phyloP scores from a whole-genome alignment of 2,888 invertebrate genomes.

The Pomacea canaliculata region DNA sequence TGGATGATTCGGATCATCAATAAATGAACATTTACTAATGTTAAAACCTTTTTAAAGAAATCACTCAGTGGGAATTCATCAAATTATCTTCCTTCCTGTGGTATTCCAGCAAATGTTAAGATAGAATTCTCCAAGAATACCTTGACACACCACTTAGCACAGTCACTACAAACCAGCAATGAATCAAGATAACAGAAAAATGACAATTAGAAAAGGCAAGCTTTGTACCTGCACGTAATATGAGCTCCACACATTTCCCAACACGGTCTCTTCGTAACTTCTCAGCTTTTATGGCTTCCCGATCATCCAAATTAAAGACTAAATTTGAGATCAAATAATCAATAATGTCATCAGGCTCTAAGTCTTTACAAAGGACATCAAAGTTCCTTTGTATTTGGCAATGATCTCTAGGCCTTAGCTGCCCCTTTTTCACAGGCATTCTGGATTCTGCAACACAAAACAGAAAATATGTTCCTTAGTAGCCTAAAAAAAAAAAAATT shows the following conservation, averaged over 20 bases:
- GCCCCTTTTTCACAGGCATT: constrained; percentile 21
- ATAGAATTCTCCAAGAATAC: too few species aligned
- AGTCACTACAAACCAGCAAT: too few species aligned
- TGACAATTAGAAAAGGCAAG: too few species aligned
- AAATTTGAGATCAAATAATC: background rate
- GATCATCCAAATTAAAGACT: constrained; percentile 2
- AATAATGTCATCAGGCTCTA: constrained; percentile 13
- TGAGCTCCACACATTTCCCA: background rate
- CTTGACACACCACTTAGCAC: too few species aligned
- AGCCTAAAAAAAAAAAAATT: background rate
- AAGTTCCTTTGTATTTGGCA: background rate
- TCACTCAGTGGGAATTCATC: too few species aligned
- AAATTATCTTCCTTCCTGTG: too few species aligned
- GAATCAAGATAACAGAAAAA: too few species aligned
- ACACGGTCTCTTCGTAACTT: constrained; percentile 1
- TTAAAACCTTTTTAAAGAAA: too few species aligned
- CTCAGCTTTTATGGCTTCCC: constrained; percentile 1
- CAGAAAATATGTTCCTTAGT: background rate
- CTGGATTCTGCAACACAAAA: background rate
- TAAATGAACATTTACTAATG: too few species aligned
- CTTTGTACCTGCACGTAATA: constrained; percentile 5
- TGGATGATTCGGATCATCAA: too few species aligned
- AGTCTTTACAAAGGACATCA: background rate
- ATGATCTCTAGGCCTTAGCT: constrained; percentile 3
- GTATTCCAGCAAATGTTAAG: too few species aligned